Evolutionary conservation across 2,888 invertebrate species (phyloP).

Genomic region (Neria commutata): DNA sequence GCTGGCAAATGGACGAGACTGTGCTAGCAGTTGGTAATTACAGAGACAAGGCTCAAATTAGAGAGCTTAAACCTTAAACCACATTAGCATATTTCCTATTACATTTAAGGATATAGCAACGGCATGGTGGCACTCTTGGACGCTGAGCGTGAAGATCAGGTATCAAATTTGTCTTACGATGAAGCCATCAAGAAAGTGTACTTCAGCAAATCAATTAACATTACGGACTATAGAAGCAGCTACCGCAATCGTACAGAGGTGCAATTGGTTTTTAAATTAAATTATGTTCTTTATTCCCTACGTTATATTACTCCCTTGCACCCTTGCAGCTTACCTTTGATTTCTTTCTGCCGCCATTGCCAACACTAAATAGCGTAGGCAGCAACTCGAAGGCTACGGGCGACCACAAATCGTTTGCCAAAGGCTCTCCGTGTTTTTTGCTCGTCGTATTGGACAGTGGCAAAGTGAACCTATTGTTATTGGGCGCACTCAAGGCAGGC

Average conservation of each 20-base stretch:
- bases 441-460: conserved; percentile 79
- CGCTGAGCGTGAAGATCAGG: conserved; percentile 83
- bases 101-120: conserved; percentile 70
- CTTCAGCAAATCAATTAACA: conserved; percentile 67
- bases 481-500: conserved; percentile 84
- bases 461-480: conserved; percentile 75
- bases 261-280: background rate
- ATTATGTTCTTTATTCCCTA: background rate
- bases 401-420: conserved; percentile 66
- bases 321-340: conserved; percentile 63
- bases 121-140: conserved; percentile 77
- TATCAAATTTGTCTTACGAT: conserved; percentile 70
- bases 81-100: background rate
- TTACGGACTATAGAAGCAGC: conserved; percentile 41
- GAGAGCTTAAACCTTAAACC: background rate
- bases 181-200: conserved; percentile 74
- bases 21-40: conserved; percentile 69
- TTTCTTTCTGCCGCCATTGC: conserved; percentile 67
- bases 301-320: background rate
- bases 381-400: conserved; percentile 63
- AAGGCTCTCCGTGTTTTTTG: conserved; percentile 75
- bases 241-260: conserved; percentile 45
- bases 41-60: background rate
- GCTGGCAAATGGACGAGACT: conserved; percentile 96
- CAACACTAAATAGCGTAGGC: conserved; percentile 65